Conservation (phyloP, 2,888 invertebrate species). For the Notodonta dromedarius region DNA sequence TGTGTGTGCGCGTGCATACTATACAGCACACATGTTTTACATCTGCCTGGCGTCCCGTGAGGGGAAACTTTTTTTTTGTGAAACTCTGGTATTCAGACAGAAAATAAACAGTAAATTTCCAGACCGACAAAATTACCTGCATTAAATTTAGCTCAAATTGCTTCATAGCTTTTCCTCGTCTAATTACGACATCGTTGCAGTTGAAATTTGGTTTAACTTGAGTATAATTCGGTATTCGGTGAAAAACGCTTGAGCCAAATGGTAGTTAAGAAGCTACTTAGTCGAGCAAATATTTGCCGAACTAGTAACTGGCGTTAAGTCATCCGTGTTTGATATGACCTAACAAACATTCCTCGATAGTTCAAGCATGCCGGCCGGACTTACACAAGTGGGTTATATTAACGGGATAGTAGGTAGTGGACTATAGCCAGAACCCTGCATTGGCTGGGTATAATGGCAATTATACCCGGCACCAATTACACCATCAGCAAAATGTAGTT, state of each 20-base stretch:
- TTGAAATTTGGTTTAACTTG: not conserved
- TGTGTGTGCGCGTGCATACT: too few relatives aligned
- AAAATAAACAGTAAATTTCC: not conserved
- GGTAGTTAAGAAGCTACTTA: conserved; percentile 10
- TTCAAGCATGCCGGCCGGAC: conserved; percentile 10
- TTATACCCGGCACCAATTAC: too few relatives aligned
- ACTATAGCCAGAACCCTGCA: too few relatives aligned
- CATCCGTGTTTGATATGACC: conserved; percentile 40
- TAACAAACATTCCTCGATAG: conserved; percentile 34
- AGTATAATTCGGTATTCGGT: not conserved
- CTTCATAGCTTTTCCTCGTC: not conserved
- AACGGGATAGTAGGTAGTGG: too few relatives aligned
- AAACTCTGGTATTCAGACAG: not conserved
- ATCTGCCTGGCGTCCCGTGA: too few relatives aligned
- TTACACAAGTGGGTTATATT: not conserved
- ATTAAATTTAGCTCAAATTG: not conserved
- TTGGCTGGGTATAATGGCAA: too few relatives aligned
- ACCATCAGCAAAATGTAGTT: too few relatives aligned
- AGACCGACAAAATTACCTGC: not conserved
- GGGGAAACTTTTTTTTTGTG: too few relatives aligned
- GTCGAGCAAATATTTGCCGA: conserved; percentile 35
- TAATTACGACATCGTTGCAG: not conserved
- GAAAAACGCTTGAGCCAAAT: conserved; percentile 6
- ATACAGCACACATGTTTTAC: too few relatives aligned
- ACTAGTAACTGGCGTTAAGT: conserved; percentile 25